phyloP scores from a whole-genome alignment of 2,888 invertebrate genomes.

The Limnephilus lunatus region DNA sequence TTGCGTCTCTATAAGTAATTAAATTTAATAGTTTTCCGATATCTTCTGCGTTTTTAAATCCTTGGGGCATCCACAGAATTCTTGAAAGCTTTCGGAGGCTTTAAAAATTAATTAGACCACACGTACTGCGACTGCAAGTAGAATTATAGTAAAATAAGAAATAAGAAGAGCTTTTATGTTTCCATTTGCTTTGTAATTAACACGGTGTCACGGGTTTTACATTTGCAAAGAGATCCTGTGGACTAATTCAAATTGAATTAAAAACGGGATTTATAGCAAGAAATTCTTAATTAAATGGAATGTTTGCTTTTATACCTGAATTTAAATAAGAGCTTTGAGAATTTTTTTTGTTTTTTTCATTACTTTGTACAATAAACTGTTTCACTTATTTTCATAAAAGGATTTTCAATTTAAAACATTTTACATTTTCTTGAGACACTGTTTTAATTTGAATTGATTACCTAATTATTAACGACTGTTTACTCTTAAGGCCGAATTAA shows the following conservation, averaged over 20 bases:
- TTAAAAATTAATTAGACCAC: conserved; percentile 46
- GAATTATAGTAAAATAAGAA: conserved; percentile 28
- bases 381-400: background rate
- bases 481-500: too few relatives aligned
- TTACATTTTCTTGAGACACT: background rate
- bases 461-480: background rate
- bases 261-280: background rate
- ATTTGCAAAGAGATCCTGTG: background rate
- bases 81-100: conserved; percentile 33
- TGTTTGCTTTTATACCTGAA: background rate
- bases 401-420: background rate
- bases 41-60: background rate
- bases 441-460: background rate
- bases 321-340: background rate
- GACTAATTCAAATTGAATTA: conserved; percentile 5
- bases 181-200: conserved; percentile 44
- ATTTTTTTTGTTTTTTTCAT: background rate
- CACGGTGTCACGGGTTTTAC: conserved; percentile 32
- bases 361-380: background rate
- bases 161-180: conserved; percentile 24
- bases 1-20: too few relatives aligned
- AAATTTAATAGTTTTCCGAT: background rate
- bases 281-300: background rate
- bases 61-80: background rate
- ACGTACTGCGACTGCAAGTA: conserved; percentile 18